phyloP scores from a whole-genome alignment of 2,113 vertebrate genomes.

The Hemicordylus capensis region DNA sequence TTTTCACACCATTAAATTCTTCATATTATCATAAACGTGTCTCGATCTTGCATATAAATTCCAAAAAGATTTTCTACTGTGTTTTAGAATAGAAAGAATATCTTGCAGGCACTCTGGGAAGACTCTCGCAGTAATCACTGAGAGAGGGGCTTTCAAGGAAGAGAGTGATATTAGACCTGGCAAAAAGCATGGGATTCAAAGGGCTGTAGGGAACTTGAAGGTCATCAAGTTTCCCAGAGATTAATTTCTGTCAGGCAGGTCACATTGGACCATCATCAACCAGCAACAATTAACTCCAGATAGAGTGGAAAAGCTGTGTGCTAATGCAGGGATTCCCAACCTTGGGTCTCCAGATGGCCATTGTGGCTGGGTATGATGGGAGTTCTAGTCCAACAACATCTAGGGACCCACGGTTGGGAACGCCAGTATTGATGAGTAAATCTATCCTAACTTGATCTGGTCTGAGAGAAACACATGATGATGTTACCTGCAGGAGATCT shows the following conservation, averaged over 20 bases:
- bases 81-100: neutral
- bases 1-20: neutral
- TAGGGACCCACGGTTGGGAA: too few species aligned
- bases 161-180: rapidly evolving
- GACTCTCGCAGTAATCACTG: neutral
- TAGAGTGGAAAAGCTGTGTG: neutral
- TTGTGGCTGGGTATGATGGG: too few species aligned
- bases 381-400: too few species aligned
- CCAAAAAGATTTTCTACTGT: neutral
- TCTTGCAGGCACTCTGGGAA: neutral
- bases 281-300: neutral
- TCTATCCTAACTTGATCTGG: neutral
- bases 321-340: too few species aligned
- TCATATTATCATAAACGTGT: neutral
- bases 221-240: neutral
- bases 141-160: neutral
- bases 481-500: neutral
- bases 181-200: neutral
- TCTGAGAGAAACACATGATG: neutral
- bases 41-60: neutral
- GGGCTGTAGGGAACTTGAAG: neutral
- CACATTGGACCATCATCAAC: neutral
- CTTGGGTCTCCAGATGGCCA: too few species aligned
- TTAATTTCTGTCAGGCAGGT: neutral
- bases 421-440: too few species aligned